A percentile compares a stretch with the other conserved stretches of the same genome.
Conservation (phyloP, 2,888 invertebrate genomes). For the Deilephila porcellus region DNA sequence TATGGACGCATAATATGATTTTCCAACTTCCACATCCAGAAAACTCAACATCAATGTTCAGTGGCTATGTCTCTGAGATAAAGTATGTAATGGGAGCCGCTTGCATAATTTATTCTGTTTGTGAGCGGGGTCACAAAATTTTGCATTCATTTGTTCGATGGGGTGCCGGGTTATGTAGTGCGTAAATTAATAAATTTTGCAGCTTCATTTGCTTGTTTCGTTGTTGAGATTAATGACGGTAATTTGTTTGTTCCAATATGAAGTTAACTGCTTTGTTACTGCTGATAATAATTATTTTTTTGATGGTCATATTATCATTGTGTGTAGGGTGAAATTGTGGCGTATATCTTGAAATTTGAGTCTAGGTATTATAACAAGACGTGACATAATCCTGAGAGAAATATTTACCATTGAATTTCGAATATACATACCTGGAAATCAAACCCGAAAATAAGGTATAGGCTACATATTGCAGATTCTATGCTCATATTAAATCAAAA, state of each 20-base stretch:
- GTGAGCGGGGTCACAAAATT: constrained; percentile 57
- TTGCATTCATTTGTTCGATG: constrained; percentile 59
- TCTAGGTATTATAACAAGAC: no score
- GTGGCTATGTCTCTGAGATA: constrained; percentile 36
- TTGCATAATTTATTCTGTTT: constrained; percentile 68
- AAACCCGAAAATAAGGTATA: no score
- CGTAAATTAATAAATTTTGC: constrained; percentile 26
- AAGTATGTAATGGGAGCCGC: constrained; percentile 64
- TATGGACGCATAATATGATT: no score
- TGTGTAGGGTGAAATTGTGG: no score
- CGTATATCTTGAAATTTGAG: no score
- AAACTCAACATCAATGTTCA: constrained; percentile 2
- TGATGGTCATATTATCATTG: not conserved
- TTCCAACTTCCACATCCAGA: not conserved
- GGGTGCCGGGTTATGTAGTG: constrained; percentile 40
- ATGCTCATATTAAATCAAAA: no score
- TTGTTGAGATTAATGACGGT: constrained; percentile 7
- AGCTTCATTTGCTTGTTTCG: constrained; percentile 17
- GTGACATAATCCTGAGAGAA: no score
- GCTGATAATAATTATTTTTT: not conserved
- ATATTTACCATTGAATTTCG: no score
- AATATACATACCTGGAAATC: no score
- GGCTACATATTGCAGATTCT: no score
- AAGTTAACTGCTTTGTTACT: not conserved
- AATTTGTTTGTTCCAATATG: constrained; percentile 15